Base-by-base conservation (phyloP, 2,797 vertebrate genomes). In the Manis javanica region DNA sequence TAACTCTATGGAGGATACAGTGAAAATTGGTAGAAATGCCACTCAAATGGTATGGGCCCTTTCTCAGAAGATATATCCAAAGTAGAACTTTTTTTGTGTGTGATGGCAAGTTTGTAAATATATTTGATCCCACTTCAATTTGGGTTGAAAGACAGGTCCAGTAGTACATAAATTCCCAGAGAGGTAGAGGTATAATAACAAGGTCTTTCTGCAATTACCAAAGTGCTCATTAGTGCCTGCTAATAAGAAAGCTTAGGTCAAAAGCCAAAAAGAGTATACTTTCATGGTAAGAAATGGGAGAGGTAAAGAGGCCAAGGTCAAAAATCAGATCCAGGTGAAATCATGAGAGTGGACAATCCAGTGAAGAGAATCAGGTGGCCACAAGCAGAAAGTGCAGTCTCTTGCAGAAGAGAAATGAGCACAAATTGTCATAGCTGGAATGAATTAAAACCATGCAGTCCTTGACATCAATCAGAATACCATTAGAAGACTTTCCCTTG, bases 201-300 rank as follows among this genome's bases (percentile, higher is more conserved):
- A 49, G 91, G 82, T 94, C n/a, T 87, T 93, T 87, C 59, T 90
- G 4, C 55, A 94, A 94, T 85, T 87, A 82, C 91, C 5, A 4
- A 37, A 88, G 31, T 79, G 42, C 68, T 96, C 74, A 94, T 83
- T 96, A 95, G 59, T 86, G 71, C 9, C 88, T 95, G 88, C 55
- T 95, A 95, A 97, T 92, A 74, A 97, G 90, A 81, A 90, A 84
- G 29, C 37, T 83, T 64, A 75, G 59, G 84, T 93, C 82, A 94
- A 63, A 96, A 94, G 92, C 26, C 77, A 95, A 72, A 77, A 15
- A 87, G 42, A 53, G 10, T 53, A 66, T 2, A 85, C 23, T 39
- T 4, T 63, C 42, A 77, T 49, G 4, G 19, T 78, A 42, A 77
- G 61, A 92, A 93, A 90, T 46, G 55, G 63, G 24, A 90, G 14